Base-by-base conservation (phyloP, 2,888 invertebrate genomes). In the Dolichopus griseipennis region DNA sequence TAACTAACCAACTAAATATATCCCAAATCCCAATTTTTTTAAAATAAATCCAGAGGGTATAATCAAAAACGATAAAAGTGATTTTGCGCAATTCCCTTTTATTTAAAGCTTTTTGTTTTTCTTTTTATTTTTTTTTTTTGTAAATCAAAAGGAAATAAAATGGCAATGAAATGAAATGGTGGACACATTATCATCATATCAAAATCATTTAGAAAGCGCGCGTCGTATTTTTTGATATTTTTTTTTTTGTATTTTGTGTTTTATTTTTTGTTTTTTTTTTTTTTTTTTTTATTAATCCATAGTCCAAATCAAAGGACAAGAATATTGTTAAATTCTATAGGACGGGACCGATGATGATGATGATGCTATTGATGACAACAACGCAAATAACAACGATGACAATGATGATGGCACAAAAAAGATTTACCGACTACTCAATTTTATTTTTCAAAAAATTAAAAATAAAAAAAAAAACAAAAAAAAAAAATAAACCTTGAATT, bases 11-110 rank as follows among this genome's bases (percentile, higher is more conserved):
- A 41, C 12, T 41, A 41, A 27, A 2, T 41, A 52, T 18, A 52
- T 52, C 18, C 52, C 52, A 52, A 52, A 52, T 15, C 8, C 52
- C 52, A 1, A 52, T 18, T 52, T 15, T n/a, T 18, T 3, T 15
- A 12, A 18, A 52, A 18, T 52, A 10, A 52, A 52, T 52, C 52
- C 52, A 52, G 52, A 52, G 18, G 52, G 52, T 52, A 52, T 52
- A 52, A 52, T 52, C 52, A 52, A 52, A 52, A 52, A 52, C 2
- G 52, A 52, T 52, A 52, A 52, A 52, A 52, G 52, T 52, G 52
- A 52, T 52, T 52, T 12, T 15, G 52, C 52, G 15, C 52, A 6
- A 52, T 52, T 52, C 15, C 6, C 18, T 52, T 18, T 37, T 12
- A 7, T 34, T 7, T 34, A 34, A 34, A 34, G 34, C 9, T 7